A percentile compares a stretch with the other conserved stretches of the same genome.
Evolutionary conservation across 2,888 invertebrate species (phyloP).

Genomic region (Conomelus anceps): DNA sequence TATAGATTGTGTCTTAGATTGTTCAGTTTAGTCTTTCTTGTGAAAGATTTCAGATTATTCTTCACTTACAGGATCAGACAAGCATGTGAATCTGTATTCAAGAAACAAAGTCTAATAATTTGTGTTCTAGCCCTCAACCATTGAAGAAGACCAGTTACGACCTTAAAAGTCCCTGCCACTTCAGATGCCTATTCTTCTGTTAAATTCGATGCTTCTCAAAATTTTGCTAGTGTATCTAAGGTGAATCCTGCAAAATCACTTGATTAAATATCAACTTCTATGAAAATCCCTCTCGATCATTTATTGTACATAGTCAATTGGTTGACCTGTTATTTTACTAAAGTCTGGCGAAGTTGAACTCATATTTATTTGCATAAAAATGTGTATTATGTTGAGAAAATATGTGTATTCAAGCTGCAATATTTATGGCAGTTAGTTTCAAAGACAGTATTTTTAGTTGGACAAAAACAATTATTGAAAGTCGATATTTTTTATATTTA

Average conservation of each 20-base stretch:
- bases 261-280: neutral
- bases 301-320: neutral
- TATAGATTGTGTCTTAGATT: neutral
- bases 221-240: neutral
- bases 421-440: no score
- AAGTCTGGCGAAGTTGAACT: neutral
- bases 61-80: neutral
- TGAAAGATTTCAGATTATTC: neutral
- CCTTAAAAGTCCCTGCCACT: neutral
- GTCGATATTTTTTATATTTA: no score
- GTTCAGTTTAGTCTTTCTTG: neutral
- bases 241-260: neutral
- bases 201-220: neutral
- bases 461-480: no score
- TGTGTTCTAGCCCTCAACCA: neutral
- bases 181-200: neutral
- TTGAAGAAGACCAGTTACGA: neutral
- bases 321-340: no score
- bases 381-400: neutral
- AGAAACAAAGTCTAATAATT: neutral
- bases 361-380: neutral
- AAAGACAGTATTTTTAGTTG: no score
- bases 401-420: neutral
- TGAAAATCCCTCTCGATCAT: neutral
- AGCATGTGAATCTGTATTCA: neutral